Percentiles rank a stretch among this genome's conserved stretches.
Conservation (phyloP, 2,113 vertebrate species). For the Cheilinus undulatus region DNA sequence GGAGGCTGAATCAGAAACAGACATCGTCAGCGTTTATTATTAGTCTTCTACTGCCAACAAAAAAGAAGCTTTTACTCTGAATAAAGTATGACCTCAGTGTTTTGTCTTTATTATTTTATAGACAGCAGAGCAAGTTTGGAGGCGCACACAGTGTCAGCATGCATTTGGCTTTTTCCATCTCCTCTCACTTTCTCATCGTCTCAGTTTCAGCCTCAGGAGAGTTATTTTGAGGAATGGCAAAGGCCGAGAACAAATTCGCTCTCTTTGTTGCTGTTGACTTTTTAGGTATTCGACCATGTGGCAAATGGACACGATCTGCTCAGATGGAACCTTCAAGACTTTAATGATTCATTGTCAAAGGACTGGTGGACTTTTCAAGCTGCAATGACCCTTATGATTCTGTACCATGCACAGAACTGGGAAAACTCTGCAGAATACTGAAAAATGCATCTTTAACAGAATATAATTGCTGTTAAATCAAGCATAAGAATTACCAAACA, state of each 20-base stretch:
- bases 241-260: conserved; percentile 72
- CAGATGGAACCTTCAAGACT: conserved; percentile 74
- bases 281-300: conserved; percentile 80
- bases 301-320: conserved; percentile 74
- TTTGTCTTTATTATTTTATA: conserved; percentile 77
- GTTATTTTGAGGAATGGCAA: conserved; percentile 78
- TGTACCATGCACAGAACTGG: conserved; percentile 27
- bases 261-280: conserved; percentile 79
- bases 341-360: conserved; percentile 82
- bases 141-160: conserved; percentile 58
- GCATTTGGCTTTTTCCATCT: conserved; percentile 66
- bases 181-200: conserved; percentile 69
- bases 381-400: conserved; percentile 25
- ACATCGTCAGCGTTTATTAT: conserved; percentile 61
- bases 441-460: not conserved
- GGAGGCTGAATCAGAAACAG: conserved; percentile 24
- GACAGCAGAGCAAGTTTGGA: conserved; percentile 44
- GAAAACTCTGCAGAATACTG: conserved; percentile 12
- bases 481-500: not conserved
- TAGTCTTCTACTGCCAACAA: conserved; percentile 55
- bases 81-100: conserved; percentile 77
- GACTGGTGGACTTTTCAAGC: conserved; percentile 52
- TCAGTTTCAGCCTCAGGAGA: conserved; percentile 77
- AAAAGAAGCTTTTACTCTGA: conserved; percentile 71
- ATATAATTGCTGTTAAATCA: not conserved